A percentile compares a stretch with the other conserved stretches of the same genome.
Evolutionary conservation across 2,797 vertebrate species (phyloP).

Genomic region (Helicolenus hilgendorfi): DNA sequence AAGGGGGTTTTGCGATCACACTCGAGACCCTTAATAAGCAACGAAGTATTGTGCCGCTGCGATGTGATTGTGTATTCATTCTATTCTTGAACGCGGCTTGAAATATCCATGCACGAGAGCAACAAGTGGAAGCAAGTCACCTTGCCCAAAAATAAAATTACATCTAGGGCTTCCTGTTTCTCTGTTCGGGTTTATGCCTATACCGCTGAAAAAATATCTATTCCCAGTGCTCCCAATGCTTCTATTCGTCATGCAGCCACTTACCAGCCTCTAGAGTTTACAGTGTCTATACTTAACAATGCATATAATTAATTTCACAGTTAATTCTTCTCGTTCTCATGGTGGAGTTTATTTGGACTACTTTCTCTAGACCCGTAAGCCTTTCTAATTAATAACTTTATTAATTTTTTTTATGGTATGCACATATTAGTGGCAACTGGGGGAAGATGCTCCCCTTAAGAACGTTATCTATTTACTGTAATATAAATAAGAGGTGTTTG

Average conservation of each 20-base stretch:
- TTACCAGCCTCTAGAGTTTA: conserved; percentile 21
- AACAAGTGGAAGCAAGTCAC: conserved; percentile 66
- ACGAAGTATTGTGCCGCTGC: conserved; percentile 16
- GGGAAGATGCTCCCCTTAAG: neutral
- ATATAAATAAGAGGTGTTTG: neutral
- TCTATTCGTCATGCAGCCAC: conserved; percentile 13
- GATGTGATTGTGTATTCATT: conserved; percentile 27
- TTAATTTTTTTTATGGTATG: neutral
- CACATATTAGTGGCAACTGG: neutral
- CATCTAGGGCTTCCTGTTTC: neutral
- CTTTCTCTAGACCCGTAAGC: neutral
- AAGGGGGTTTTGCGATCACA: neutral
- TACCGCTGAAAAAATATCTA: conserved; percentile 8
- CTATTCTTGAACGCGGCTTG: conserved; percentile 29
- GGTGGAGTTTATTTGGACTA: conserved; percentile 3
- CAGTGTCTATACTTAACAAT: conserved; percentile 37
- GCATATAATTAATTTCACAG: conserved; percentile 45
- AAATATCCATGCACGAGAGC: conserved; percentile 21
- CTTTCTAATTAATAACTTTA: neutral
- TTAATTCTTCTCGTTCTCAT: conserved; percentile 29
- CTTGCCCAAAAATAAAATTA: conserved; percentile 48
- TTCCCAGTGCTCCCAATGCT: conserved; percentile 24
- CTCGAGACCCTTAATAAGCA: conserved; percentile 45
- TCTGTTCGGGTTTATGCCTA: conserved; percentile 19
- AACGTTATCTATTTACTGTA: neutral